Evolutionary conservation across 2,797 vertebrate genomes (phyloP).

Genomic region (Squalus acanthias): DNA sequence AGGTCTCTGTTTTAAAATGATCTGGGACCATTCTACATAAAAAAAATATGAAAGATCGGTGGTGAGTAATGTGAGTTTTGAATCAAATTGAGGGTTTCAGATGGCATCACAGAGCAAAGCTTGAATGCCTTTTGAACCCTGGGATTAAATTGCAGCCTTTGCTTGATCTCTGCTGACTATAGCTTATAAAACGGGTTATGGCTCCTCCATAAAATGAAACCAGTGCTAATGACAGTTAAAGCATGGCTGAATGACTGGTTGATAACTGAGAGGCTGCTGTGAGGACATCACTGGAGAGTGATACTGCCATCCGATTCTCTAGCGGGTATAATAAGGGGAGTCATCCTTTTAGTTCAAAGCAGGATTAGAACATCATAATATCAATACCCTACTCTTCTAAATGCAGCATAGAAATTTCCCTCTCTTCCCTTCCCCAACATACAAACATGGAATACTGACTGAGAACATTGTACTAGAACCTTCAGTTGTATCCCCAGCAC

Average conservation of each 20-base stretch:
- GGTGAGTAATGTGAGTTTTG: background rate
- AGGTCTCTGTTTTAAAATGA: conserved; percentile 12
- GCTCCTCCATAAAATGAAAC: background rate
- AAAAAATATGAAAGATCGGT: background rate
- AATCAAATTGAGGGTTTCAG: background rate
- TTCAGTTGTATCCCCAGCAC: background rate
- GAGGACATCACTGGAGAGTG: background rate
- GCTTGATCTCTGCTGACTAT: background rate
- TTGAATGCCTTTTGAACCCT: background rate
- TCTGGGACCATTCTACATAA: background rate
- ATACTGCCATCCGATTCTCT: background rate
- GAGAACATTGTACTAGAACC: background rate
- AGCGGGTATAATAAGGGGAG: background rate
- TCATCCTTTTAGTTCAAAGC: background rate
- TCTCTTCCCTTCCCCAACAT: background rate
- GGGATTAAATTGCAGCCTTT: conserved; percentile 3
- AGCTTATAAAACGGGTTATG: background rate
- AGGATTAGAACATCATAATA: background rate
- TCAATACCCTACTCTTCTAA: background rate
- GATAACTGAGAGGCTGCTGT: background rate
- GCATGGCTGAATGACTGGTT: background rate
- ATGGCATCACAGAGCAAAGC: background rate
- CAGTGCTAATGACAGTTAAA: background rate
- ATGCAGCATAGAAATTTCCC: background rate
- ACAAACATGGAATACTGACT: background rate